These are phyloP conservation scores for Coleophora flavipennella DNA, from an alignment of 2,888 invertebrate species.

Conservation along the genomic window DNA sequence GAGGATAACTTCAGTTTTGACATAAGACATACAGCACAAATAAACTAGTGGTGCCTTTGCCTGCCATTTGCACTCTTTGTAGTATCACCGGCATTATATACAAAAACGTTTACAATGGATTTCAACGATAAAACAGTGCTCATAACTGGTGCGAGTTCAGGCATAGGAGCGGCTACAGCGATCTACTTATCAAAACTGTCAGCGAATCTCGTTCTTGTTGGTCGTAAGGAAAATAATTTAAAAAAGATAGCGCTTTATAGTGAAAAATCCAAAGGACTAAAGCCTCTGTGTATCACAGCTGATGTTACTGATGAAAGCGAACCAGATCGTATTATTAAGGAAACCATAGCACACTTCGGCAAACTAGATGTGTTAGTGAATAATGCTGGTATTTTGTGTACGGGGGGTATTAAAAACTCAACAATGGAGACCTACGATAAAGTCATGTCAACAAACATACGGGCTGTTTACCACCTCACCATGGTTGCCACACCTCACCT, in stretches of 20 bases:
- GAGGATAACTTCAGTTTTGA: too few species aligned
- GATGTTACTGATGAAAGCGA: conserved; percentile 80
- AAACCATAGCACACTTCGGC: conserved; percentile 79
- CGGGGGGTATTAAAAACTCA: conserved; percentile 86
- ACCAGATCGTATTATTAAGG: conserved; percentile 75
- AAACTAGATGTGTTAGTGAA: conserved; percentile 86
- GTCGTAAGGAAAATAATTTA: conserved; percentile 50
- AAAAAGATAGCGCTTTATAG: conserved; percentile 53
- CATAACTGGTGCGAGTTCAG: conserved; percentile 81
- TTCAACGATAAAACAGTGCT: conserved; percentile 75
- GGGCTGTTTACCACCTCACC: conserved; percentile 85
- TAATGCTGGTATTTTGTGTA: conserved; percentile 86
- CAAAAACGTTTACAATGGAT: conserved; percentile 56
- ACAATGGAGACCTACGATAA: conserved; percentile 86
- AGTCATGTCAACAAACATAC: conserved; percentile 88
- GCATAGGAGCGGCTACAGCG: conserved; percentile 82
- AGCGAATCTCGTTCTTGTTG: conserved; percentile 76
- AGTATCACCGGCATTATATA: too few species aligned
- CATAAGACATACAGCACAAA: too few species aligned
- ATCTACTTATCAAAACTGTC: conserved; percentile 77
- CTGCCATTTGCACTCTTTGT: too few species aligned
- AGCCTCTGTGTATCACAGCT: conserved; percentile 72
- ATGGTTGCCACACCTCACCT: conserved; percentile 88
- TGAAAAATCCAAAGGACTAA: conserved; percentile 69
- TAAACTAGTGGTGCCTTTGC: too few species aligned